Percentiles rank a stretch among this genome's conserved stretches.
Evolutionary conservation across 2,888 invertebrate species (phyloP).

Genomic region (Druceiella hillmani): DNA sequence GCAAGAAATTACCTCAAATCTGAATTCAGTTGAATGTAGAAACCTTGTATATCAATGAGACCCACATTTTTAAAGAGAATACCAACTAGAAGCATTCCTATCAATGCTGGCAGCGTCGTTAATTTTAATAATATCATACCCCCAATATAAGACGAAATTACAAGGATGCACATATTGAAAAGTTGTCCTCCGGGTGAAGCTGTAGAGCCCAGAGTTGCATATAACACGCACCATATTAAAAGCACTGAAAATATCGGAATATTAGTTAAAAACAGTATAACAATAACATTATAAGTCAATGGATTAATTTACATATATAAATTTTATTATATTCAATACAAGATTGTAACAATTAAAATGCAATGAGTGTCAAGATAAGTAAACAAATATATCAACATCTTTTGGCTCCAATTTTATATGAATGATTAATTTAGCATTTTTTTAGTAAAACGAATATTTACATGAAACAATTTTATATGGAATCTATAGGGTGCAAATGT

Average conservation of each 20-base stretch:
- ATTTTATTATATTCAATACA: no score
- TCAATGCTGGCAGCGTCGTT: constrained; percentile 66
- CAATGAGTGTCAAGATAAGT: no score
- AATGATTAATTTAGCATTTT: no score
- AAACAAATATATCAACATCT: no score
- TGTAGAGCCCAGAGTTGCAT: constrained; percentile 56
- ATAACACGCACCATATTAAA: constrained; percentile 63
- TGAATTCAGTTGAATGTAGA: constrained; percentile 56
- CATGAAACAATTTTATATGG: no score
- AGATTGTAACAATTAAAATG: no score
- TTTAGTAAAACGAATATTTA: no score
- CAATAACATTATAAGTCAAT: no score
- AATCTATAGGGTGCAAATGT: no score
- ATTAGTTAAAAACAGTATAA: no score
- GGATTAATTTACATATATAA: no score
- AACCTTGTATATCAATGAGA: constrained; percentile 55
- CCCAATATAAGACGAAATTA: constrained; percentile 63
- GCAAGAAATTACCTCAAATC: constrained; percentile 49
- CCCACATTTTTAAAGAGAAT: constrained; percentile 62
- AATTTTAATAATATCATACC: constrained; percentile 64
- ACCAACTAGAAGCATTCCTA: constrained; percentile 73
- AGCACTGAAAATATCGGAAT: constrained; percentile 51
- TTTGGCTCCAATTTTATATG: no score
- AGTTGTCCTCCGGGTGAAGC: constrained; percentile 62
- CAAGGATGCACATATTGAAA: constrained; percentile 59